phyloP scores from a whole-genome alignment of 2,888 invertebrate species.

The Epinotia bilunana region DNA sequence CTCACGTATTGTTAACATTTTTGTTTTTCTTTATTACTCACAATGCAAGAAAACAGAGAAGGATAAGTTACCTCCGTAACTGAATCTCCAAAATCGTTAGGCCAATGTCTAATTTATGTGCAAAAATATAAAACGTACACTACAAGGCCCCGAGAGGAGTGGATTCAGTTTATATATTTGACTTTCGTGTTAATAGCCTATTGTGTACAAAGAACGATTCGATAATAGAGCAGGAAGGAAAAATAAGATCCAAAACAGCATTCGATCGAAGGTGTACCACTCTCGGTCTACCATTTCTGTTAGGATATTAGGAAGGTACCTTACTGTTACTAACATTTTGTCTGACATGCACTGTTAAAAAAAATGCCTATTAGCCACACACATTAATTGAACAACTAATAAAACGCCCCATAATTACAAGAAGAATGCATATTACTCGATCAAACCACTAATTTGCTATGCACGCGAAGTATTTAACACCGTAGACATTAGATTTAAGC shows the following conservation, averaged over 20 bases:
- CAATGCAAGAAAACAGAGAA: background rate
- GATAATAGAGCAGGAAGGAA: no score
- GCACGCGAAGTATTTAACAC: conserved; percentile 2
- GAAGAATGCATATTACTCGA: background rate
- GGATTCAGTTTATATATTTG: no score
- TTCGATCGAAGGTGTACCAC: background rate
- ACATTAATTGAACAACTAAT: background rate
- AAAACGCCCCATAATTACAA: background rate
- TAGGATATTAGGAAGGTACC: no score
- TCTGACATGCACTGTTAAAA: background rate
- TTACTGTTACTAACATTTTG: background rate
- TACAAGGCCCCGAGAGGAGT: background rate
- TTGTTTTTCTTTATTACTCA: no score
- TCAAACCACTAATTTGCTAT: background rate
- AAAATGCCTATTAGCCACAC: background rate
- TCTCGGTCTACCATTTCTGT: background rate
- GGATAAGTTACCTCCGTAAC: background rate
- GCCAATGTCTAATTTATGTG: background rate
- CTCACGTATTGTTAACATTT: background rate
- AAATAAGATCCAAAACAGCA: background rate
- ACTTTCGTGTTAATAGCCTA: no score
- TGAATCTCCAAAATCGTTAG: no score
- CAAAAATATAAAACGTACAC: background rate
- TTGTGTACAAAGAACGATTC: background rate
- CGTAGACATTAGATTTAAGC: background rate